A percentile compares a stretch with the other conserved stretches of the same genome.
phyloP scores from a whole-genome alignment of 2,113 vertebrate genomes.

The Passer montanus region DNA sequence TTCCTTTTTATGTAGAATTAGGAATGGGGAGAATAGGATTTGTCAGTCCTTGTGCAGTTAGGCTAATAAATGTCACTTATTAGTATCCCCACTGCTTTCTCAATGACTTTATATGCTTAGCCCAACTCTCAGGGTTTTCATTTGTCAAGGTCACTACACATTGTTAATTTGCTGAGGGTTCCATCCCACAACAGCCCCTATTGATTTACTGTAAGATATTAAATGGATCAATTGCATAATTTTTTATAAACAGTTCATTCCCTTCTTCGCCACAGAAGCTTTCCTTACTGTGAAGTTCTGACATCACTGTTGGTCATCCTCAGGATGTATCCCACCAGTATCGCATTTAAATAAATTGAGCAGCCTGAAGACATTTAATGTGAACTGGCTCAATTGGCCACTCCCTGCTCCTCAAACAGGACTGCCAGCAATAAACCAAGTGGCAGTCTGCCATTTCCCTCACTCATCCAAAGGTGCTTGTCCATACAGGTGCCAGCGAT shows the following conservation, averaged over 20 bases:
- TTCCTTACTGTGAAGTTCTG: not conserved
- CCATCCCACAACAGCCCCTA: not conserved
- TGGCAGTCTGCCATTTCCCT: not conserved
- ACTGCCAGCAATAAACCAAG: not conserved
- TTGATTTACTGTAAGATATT: not conserved
- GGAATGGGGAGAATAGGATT: not conserved
- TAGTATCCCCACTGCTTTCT: not conserved
- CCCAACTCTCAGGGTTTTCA: not conserved
- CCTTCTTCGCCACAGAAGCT: not conserved
- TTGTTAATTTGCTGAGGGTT: not conserved
- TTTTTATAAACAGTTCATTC: not conserved
- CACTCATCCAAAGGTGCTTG: not conserved
- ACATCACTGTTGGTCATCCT: not conserved
- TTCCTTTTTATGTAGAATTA: not conserved
- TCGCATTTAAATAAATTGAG: not conserved
- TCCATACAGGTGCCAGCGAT: fast-evolving
- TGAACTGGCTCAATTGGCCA: not conserved
- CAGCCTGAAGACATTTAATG: not conserved
- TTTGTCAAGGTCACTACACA: not conserved
- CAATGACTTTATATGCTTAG: not conserved
- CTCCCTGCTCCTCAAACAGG: not conserved
- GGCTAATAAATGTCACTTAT: not conserved
- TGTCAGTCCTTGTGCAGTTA: not conserved
- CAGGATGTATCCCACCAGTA: not conserved
- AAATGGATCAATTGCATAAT: not conserved